Percentiles rank a stretch among this genome's conserved stretches.
phyloP scores from a whole-genome alignment of 1,140 invertebrate genomes.

The Cydia fagiglandana region DNA sequence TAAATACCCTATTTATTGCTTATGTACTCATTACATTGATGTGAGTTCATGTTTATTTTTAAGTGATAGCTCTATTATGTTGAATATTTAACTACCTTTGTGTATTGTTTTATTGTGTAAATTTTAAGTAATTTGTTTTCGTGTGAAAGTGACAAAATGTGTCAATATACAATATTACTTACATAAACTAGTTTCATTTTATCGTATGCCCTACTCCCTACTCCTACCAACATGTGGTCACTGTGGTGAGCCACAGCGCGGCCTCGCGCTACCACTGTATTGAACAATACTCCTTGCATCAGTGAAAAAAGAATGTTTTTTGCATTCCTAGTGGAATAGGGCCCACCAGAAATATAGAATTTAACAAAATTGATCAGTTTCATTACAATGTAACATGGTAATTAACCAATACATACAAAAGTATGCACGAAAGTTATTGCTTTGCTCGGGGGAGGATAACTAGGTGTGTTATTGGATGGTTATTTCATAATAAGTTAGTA shows the following conservation, averaged over 20 bases:
- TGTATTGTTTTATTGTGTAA: constrained; percentile 74
- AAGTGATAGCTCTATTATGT: constrained; percentile 71
- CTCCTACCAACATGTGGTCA: constrained; percentile 6
- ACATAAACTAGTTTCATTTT: constrained; percentile 61
- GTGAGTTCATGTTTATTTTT: constrained; percentile 65
- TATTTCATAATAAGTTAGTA: constrained; percentile 24
- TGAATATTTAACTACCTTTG: constrained; percentile 69
- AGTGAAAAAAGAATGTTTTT: constrained; percentile 2
- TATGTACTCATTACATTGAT: constrained; percentile 55
- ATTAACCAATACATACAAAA: constrained; percentile 12
- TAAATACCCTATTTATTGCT: constrained; percentile 72
- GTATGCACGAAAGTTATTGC: constrained; percentile 20
- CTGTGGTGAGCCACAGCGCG: not conserved
- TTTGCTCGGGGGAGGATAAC: constrained; percentile 21
- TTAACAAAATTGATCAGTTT: constrained; percentile 14
- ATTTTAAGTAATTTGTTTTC: constrained; percentile 74
- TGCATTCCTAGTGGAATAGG: not conserved
- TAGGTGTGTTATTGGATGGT: constrained; percentile 5
- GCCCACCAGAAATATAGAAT: not conserved
- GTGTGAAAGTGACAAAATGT: constrained; percentile 74
- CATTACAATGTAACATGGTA: constrained; percentile 7
- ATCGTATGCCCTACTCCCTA: constrained; percentile 12
- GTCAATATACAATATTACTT: constrained; percentile 77
- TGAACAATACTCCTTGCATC: not conserved
- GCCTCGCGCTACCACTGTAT: constrained; percentile 13